Percentiles rank a stretch among this genome's conserved stretches.
Evolutionary conservation across 2,888 invertebrate genomes (phyloP).

Genomic region (Microplitis deprimator): DNA sequence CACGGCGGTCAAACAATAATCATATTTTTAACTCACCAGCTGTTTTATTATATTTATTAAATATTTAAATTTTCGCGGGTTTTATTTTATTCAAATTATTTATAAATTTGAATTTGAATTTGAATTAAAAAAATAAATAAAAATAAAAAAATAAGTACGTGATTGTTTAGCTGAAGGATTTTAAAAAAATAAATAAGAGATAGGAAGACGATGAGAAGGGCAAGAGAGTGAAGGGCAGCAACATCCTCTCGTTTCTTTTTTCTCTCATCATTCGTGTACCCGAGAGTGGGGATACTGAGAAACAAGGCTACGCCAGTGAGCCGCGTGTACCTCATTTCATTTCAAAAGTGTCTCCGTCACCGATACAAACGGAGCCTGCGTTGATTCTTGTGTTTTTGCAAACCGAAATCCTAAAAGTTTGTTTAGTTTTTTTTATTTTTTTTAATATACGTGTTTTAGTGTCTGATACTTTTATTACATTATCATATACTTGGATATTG

Average conservation of each 20-base stretch:
- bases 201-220: neutral
- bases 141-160: neutral
- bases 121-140: neutral
- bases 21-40: slow-evolving; percentile 46
- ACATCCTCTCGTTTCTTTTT: slow-evolving; percentile 12
- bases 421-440: neutral
- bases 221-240: slow-evolving; percentile 12
- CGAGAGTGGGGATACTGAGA: slow-evolving; percentile 43
- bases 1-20: slow-evolving; percentile 25
- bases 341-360: slow-evolving; percentile 37
- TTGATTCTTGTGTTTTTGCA: slow-evolving; percentile 54
- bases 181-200: slow-evolving; percentile 2
- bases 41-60: slow-evolving; percentile 14
- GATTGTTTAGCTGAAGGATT: neutral
- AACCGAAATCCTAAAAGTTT: slow-evolving; percentile 1
- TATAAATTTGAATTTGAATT: no score
- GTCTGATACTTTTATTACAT: no score
- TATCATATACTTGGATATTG: no score
- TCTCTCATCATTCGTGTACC: neutral
- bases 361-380: slow-evolving; percentile 45
- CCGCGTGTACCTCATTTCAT: slow-evolving; percentile 39
- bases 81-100: no score
- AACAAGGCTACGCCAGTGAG: slow-evolving; percentile 35
- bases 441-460: no score
- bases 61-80: neutral